These are phyloP conservation scores for Poeciliopsis turneri DNA, from an alignment of 2,797 vertebrate species.

Conservation along the genomic window DNA sequence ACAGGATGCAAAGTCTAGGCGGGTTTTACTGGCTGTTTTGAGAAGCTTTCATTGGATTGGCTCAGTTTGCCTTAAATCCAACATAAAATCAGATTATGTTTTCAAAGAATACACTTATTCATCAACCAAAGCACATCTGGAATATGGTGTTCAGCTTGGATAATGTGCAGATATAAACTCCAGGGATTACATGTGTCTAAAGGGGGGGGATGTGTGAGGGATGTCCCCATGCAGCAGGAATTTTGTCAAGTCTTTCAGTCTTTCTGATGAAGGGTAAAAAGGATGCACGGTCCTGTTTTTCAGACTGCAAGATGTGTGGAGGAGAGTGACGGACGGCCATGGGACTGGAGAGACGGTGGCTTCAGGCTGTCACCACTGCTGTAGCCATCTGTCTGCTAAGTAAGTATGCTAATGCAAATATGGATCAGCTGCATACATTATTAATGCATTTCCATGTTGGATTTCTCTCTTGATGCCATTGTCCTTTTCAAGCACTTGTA, in stretches of 20 bases:
- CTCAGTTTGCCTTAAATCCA: slow-evolving; percentile 58
- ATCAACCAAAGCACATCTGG: slow-evolving; percentile 59
- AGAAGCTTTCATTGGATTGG: slow-evolving; percentile 41
- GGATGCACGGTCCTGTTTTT: slow-evolving; percentile 55
- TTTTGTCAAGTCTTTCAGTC: slow-evolving; percentile 17
- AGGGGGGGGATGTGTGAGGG: slow-evolving; percentile 31
- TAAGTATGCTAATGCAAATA: slow-evolving; percentile 73
- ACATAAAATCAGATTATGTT: slow-evolving; percentile 57
- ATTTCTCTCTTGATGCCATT: neutral
- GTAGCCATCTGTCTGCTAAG: slow-evolving; percentile 78
- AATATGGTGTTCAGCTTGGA: slow-evolving; percentile 48
- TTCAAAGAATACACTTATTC: slow-evolving; percentile 64
- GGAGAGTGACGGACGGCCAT: slow-evolving; percentile 83
- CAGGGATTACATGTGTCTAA: slow-evolving; percentile 59
- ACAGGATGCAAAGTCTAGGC: slow-evolving; percentile 16
- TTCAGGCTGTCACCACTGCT: slow-evolving; percentile 76
- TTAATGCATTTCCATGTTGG: neutral
- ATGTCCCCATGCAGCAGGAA: slow-evolving; percentile 24
- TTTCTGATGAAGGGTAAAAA: slow-evolving; percentile 38
- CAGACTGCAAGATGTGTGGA: slow-evolving; percentile 79
- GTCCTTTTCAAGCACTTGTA: neutral
- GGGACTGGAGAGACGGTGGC: slow-evolving; percentile 81
- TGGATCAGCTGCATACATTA: slow-evolving; percentile 39
- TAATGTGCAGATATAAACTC: slow-evolving; percentile 60
- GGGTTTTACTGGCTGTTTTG: slow-evolving; percentile 18